A percentile compares a stretch with the other conserved stretches of the same genome.
Evolutionary conservation across 2,888 invertebrate genomes (phyloP).

Genomic region (Drosophila neotestacea): DNA sequence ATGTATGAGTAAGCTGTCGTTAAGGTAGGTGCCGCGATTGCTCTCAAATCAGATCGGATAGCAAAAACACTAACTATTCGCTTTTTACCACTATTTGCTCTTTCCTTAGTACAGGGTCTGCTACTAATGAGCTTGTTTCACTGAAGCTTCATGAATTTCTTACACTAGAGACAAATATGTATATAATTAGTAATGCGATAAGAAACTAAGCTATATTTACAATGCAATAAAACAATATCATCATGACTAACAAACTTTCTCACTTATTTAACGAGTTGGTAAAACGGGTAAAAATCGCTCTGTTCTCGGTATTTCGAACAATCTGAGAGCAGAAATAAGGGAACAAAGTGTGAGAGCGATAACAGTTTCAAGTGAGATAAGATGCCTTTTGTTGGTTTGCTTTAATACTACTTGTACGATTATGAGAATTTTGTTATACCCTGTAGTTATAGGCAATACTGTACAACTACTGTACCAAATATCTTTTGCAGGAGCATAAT

Average conservation of each 20-base stretch:
- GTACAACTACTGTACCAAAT: neutral
- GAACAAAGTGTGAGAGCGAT: conserved; percentile 43
- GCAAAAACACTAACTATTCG: no score
- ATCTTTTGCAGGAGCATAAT: neutral
- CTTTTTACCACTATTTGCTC: no score
- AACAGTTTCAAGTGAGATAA: conserved; percentile 62
- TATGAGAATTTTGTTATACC: conserved; percentile 1
- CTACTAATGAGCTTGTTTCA: no score
- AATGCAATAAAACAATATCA: conserved; percentile 3
- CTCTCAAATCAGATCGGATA: no score
- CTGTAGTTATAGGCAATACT: no score
- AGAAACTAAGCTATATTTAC: conserved; percentile 1
- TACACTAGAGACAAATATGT: neutral
- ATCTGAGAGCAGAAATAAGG: conserved; percentile 11
- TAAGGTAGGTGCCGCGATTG: no score
- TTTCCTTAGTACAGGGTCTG: no score
- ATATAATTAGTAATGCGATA: conserved; percentile 3
- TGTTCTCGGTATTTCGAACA: conserved; percentile 1
- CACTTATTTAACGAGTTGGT: conserved; percentile 11
- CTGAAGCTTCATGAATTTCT: neutral
- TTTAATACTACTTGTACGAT: conserved; percentile 15
- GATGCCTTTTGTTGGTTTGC: conserved; percentile 47
- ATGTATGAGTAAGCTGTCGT: no score
- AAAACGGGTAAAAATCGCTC: conserved; percentile 9
- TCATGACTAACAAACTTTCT: conserved; percentile 12